These are phyloP conservation scores for Zelostemma sp. DNA, from an alignment of 1,140 invertebrate species.

Conservation along the genomic window DNA sequence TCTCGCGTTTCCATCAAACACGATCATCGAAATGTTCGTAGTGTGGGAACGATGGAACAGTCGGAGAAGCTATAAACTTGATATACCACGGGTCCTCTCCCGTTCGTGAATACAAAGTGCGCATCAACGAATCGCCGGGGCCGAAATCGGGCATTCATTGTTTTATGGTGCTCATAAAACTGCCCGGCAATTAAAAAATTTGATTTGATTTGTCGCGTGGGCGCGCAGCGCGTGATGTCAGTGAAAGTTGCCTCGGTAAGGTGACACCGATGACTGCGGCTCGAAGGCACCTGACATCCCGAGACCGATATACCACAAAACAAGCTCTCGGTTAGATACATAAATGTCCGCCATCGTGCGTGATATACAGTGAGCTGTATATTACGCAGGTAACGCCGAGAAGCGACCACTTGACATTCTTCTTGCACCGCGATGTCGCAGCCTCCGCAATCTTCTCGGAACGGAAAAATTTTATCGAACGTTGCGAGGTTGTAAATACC, in stretches of 20 bases:
- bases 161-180: conserved; percentile 52
- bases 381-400: conserved; percentile 35
- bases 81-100: conserved; percentile 31
- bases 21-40: too few species aligned
- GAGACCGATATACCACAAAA: conserved; percentile 29
- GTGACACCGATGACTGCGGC: conserved; percentile 16
- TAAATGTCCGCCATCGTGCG: conserved; percentile 41
- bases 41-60: too few species aligned
- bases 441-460: background rate
- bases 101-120: conserved; percentile 42
- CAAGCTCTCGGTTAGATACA: conserved; percentile 24
- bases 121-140: conserved; percentile 30
- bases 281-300: conserved; percentile 24
- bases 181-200: conserved; percentile 46
- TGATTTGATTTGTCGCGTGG: conserved; percentile 44
- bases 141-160: conserved; percentile 41
- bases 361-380: conserved; percentile 49
- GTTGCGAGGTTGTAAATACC: too few species aligned
- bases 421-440: conserved; percentile 9
- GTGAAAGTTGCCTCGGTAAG: conserved; percentile 23
- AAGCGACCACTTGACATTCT: conserved; percentile 23
- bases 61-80: too few species aligned
- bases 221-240: conserved; percentile 13
- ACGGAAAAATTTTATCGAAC: too few species aligned
- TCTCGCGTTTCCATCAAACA: too few species aligned